Conservation (phyloP, 2,888 invertebrate species). For the Escarpia spicata region DNA sequence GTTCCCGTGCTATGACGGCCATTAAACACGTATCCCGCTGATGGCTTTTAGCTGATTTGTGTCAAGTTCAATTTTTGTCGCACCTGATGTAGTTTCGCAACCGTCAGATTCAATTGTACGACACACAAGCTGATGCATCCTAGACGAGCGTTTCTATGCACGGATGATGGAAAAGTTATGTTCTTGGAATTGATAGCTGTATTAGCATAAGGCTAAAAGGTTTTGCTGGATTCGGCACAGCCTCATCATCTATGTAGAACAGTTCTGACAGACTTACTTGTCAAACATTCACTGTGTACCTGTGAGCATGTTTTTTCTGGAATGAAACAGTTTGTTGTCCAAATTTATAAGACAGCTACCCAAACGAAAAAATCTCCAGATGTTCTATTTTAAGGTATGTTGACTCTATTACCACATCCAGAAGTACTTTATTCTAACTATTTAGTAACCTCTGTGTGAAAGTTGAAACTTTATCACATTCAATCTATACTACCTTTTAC, state of each 20-base stretch:
- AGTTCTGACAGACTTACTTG: neutral
- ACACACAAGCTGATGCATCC: neutral
- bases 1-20: neutral
- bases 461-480: neutral
- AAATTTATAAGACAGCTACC: neutral
- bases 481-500: neutral
- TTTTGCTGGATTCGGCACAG: neutral
- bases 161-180: slow-evolving; percentile 9
- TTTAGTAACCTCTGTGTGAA: neutral
- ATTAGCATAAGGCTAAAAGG: neutral
- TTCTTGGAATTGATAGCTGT: neutral
- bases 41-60: slow-evolving; percentile 9
- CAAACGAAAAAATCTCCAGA: neutral
- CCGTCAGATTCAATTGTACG: neutral
- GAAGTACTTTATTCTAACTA: neutral
- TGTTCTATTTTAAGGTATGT: neutral
- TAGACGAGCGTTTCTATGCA: neutral
- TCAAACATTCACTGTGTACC: neutral
- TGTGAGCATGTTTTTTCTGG: neutral
- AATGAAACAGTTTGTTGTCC: neutral
- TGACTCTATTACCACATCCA: neutral
- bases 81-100: neutral
- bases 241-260: neutral
- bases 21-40: neutral
- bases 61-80: neutral